Conservation (phyloP, 2,113 vertebrate species). For the Sula dactylatra region DNA sequence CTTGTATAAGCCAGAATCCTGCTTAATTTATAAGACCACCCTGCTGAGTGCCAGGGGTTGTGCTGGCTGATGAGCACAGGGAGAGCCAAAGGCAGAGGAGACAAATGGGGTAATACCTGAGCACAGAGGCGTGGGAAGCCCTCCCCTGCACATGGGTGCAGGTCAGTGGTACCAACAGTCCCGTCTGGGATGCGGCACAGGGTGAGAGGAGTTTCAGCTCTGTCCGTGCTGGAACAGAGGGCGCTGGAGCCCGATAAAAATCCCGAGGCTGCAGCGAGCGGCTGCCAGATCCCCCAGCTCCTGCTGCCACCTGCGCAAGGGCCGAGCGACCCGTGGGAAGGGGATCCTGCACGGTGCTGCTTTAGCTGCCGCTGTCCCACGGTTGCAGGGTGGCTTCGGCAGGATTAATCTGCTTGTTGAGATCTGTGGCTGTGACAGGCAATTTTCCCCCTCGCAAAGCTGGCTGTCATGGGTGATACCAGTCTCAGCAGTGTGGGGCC, state of each 20-base stretch:
- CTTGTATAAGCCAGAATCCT: background rate
- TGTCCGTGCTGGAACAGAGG: constrained; percentile 42
- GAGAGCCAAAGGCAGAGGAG: background rate
- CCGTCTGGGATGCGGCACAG: background rate
- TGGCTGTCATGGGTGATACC: rapidly evolving
- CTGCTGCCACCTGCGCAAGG: background rate
- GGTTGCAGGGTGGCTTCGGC: background rate
- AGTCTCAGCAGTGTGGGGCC: rapidly evolving
- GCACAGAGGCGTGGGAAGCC: background rate
- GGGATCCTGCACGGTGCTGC: rapidly evolving
- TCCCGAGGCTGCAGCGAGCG: background rate
- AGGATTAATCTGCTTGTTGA: rapidly evolving
- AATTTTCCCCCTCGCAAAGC: rapidly evolving
- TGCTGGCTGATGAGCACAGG: rapidly evolving
- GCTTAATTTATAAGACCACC: rapidly evolving
- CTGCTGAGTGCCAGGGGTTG: rapidly evolving
- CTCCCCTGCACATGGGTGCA: background rate
- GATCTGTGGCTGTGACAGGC: rapidly evolving
- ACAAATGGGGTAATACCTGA: rapidly evolving
- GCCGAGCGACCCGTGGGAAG: background rate
- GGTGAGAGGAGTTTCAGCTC: background rate
- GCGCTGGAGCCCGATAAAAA: constrained; percentile 43
- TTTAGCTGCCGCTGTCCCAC: rapidly evolving
- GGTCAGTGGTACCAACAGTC: background rate
- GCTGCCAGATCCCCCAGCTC: background rate